Base-by-base conservation (phyloP, 1,140 invertebrate genomes). In the Leptopilina boulardi region DNA sequence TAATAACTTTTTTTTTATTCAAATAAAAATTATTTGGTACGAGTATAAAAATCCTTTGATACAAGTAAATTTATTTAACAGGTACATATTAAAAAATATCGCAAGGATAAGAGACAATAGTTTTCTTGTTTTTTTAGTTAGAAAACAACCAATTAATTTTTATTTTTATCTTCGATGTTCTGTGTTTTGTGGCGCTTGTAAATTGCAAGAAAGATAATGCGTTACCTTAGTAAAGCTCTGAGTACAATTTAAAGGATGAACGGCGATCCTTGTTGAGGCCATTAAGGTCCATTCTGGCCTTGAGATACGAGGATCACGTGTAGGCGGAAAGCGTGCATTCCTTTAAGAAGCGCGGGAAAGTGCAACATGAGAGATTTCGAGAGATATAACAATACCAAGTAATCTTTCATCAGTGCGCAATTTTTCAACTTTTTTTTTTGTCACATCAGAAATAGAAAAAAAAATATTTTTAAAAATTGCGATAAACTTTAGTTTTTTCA, bases 271-370 rank as follows among this genome's bases (percentile, higher is more conserved):
- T 23, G n/a, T 4, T 23, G 54, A 23, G 54, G 23, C 54, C 54
- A 56, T 56, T 56, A 56, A 23, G 54, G 9, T 11, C 19, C 54
- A 56, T 56, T 26, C 13, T 56, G 54, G 54, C 54, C 54, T 56
- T 56, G 54, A 56, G 54, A 11, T 56, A 56, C 54, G 54, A 23
- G 54, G 54, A 11, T 18, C 54, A 56, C 54, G 54, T 19, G 54
- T 56, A 56, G 54, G 54, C 54, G 54, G 54, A 56, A 56, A 19
- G 54, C 19, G 19, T 56, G 54, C 54, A 56, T 56, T 56, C 54
- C 54, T 56, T 26, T 4, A 11, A 56, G 19, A 23, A 56, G 19
- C 54, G 54, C 54, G 54, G 54, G 19, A 56, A 54, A 56, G 23
- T 56, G 54, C 54, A 56, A 56, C 54, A 19, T 18, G 54, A 56